A percentile compares a stretch with the other conserved stretches of the same genome.
These are phyloP conservation scores for Parnassius apollo DNA, from an alignment of 2,888 invertebrate genomes.

Conservation along the genomic window DNA sequence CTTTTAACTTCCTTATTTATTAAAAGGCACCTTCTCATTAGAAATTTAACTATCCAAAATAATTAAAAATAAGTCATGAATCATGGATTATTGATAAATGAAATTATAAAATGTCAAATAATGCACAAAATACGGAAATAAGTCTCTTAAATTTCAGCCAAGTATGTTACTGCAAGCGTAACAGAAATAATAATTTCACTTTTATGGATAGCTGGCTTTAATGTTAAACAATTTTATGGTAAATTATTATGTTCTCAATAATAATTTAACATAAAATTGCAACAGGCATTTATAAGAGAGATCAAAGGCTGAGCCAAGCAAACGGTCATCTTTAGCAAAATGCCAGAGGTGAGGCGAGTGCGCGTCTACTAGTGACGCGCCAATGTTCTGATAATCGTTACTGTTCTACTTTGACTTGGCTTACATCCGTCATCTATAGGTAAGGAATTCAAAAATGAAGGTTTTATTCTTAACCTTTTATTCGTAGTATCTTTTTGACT, in stretches of 20 bases:
- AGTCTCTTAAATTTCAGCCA: conserved; percentile 33
- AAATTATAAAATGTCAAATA: no score
- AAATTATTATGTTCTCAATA: conserved; percentile 34
- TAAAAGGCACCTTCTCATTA: no score
- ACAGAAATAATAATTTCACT: conserved; percentile 48
- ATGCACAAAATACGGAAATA: no score
- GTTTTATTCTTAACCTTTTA: conserved; percentile 8
- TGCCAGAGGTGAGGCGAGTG: conserved; percentile 59
- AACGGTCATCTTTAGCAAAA: conserved; percentile 67
- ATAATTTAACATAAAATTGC: conserved; percentile 68
- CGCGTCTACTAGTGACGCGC: conserved; percentile 35
- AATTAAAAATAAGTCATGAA: no score
- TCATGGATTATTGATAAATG: no score
- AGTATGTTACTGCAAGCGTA: conserved; percentile 5
- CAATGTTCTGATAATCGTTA: conserved; percentile 56
- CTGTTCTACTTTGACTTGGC: conserved; percentile 31
- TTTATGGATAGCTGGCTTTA: conserved; percentile 51
- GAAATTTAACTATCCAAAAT: no score
- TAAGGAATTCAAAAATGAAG: conserved; percentile 3
- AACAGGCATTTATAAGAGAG: conserved; percentile 56
- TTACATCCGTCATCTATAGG: conserved; percentile 28
- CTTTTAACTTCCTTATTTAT: no score
- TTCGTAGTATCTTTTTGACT: not conserved
- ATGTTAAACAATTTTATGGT: conserved; percentile 32
- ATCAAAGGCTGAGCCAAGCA: conserved; percentile 64